A percentile compares a stretch with the other conserved stretches of the same genome.
Evolutionary conservation across 2,797 vertebrate genomes (phyloP).

Genomic region (Eulemur rubriventer): DNA sequence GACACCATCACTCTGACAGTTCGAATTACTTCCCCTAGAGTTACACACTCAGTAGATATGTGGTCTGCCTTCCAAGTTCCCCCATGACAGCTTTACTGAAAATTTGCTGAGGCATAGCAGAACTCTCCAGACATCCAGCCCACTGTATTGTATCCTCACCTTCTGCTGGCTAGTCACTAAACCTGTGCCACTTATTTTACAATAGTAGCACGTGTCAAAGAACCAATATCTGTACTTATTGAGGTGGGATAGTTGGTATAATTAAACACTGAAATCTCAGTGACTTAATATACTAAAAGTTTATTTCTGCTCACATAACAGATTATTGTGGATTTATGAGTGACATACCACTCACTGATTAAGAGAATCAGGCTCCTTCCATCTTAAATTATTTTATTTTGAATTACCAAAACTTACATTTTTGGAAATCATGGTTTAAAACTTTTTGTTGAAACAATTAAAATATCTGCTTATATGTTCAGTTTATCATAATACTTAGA

Average conservation of each 20-base stretch:
- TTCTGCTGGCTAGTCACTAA: neutral
- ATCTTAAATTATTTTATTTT: neutral
- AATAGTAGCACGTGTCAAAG: neutral
- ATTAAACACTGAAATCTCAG: neutral
- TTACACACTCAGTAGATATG: neutral
- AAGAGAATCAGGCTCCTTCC: neutral
- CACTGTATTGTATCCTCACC: neutral
- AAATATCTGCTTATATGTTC: neutral
- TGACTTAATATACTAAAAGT: neutral
- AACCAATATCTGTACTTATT: neutral
- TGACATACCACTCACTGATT: neutral
- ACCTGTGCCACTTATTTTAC: neutral
- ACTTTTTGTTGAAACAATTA: neutral
- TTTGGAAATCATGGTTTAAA: neutral
- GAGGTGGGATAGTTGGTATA: neutral
- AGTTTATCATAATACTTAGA: neutral
- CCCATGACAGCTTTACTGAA: neutral
- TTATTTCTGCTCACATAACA: constrained; percentile 14
- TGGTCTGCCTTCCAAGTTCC: neutral
- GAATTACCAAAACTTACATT: neutral
- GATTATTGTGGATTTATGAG: neutral
- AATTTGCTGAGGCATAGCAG: neutral
- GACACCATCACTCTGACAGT: neutral
- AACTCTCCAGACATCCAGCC: neutral
- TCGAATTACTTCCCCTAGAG: neutral